Evolutionary conservation across 1,140 invertebrate species (phyloP).

Genomic region (Drosophila murphyi): DNA sequence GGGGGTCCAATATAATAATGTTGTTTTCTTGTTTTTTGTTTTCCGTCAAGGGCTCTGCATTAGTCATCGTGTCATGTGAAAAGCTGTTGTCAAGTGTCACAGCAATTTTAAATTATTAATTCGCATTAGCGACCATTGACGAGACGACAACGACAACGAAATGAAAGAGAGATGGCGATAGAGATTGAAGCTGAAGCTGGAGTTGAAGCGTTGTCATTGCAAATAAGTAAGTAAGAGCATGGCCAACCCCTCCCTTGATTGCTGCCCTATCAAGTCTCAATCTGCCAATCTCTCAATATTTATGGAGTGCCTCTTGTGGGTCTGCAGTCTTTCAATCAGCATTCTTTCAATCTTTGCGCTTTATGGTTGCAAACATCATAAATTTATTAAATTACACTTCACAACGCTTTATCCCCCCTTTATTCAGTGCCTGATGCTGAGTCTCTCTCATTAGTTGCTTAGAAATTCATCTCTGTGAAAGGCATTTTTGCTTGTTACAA

Average conservation of each 20-base stretch:
- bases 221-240: conserved; percentile 35
- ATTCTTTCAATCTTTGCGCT: conserved; percentile 50
- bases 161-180: background rate
- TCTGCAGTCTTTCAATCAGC: conserved; percentile 1
- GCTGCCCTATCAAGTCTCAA: conserved; percentile 15
- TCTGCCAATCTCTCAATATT: background rate
- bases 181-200: conserved; percentile 9
- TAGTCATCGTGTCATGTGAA: conserved; percentile 36
- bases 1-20: background rate
- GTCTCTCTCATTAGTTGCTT: conserved; percentile 38
- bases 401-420: conserved; percentile 30
- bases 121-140: conserved; percentile 68
- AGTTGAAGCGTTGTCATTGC: conserved; percentile 47
- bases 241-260: conserved; percentile 2
- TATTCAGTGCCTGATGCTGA: background rate
- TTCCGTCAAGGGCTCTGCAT: conserved; percentile 32
- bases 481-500: background rate
- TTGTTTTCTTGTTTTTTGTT: conserved; percentile 20
- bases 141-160: background rate
- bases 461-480: conserved; percentile 5
- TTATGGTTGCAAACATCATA: conserved; percentile 64
- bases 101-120: conserved; percentile 64
- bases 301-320: background rate
- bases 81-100: conserved; percentile 53
- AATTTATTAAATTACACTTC: conserved; percentile 77